Base-by-base conservation (phyloP, 2,113 vertebrate genomes). In the Hippoglossus stenolepis region DNA sequence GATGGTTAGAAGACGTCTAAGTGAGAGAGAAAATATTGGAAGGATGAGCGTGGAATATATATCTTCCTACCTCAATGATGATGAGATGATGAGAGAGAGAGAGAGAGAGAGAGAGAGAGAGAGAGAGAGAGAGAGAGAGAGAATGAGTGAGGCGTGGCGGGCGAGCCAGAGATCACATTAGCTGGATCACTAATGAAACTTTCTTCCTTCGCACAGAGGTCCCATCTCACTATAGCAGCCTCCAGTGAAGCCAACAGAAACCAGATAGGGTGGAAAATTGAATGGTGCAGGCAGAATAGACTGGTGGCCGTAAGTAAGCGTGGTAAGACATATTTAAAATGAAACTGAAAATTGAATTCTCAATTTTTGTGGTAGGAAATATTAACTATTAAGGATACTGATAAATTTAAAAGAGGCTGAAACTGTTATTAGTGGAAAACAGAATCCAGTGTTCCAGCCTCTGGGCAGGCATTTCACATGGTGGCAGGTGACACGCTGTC, bases 161-260 rank as follows among this genome's bases (percentile, higher is more conserved):
- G 45, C 45, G 45, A 49, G 45, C 45, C 14, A 85, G 60, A 65
- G 23, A 77, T 80, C 4, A 59, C 80, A 86, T 85, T 84, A 80
- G 58, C 70, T 82, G 45, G 85, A 83, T 87, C 60, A 70, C 66
- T 54, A 62, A 65, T 80, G 61, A 84, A 79, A 70, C 67, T 17
- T 68, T 45, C 23, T 51, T 43, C 24, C 23, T 71, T n/a, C 73
- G 70, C 79, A 63, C 26, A 31, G 62, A 65, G 38, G 45, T 43
- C 47, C 4, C 68, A 9, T 62, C 75, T 20, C 63, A 54, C 13
- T 10, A 23, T 2, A 65, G 21, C 54, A 59, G 20, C 70, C 56
- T 57, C 54, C 58, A 69, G 47, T 49, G 63, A 28, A 67, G 43
- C 65, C 73, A n/a, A 21, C 57, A 45, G 15, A 47, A 23, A 24